phyloP scores from a whole-genome alignment of 2,797 vertebrate genomes.

The Margarornis squamiger region DNA sequence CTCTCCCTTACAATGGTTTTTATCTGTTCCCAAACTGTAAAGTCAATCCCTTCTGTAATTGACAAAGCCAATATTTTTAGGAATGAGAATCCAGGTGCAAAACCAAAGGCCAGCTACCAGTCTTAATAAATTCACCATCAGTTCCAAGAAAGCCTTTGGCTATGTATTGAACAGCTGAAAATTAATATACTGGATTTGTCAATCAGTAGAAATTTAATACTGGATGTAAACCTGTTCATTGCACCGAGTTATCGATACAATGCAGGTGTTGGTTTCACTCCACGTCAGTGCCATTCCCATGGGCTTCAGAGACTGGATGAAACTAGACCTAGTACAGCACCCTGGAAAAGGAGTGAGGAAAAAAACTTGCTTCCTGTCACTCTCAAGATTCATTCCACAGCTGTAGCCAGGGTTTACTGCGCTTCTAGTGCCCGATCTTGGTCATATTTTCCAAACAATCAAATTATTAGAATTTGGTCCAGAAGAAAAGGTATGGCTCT shows the following conservation, averaged over 20 bases:
- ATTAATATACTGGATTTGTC: background rate
- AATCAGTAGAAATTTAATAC: background rate
- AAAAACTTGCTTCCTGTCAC: background rate
- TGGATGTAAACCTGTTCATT: background rate
- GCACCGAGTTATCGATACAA: background rate
- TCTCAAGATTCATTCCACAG: background rate
- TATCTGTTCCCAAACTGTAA: background rate
- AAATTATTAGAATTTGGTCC: background rate
- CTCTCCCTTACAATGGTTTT: background rate
- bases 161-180: background rate
- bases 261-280: background rate
- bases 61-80: background rate
- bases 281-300: background rate
- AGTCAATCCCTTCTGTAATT: background rate
- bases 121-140: background rate
- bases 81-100: background rate
- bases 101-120: background rate
- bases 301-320: background rate
- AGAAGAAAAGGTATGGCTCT: background rate
- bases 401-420: background rate
- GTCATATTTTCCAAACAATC: background rate
- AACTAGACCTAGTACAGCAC: background rate
- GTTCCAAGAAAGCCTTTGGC: conserved; percentile 10
- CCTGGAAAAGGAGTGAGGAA: background rate
- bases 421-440: background rate